Evolutionary conservation across 1,140 invertebrate species (phyloP), one percentile per base, ranked within the genome.

Genomic region (Harlomillsia oculata): DNA sequence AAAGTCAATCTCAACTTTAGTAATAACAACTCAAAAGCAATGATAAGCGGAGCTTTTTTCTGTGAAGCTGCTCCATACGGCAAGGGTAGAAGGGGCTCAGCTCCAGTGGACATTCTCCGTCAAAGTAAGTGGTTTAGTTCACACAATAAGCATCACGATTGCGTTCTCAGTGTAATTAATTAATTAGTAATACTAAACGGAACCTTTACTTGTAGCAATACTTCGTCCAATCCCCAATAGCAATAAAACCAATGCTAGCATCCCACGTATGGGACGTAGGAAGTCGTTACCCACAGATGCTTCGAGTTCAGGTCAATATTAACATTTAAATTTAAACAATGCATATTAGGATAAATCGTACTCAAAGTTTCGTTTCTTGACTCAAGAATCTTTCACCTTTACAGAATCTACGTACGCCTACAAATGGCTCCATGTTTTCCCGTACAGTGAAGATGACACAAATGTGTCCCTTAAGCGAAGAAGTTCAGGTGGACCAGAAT

Each of bases 401-500:
- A 29, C 28, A 58, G 62, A 64, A 43, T 53, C 62, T 37, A 39
- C 44, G 8, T 60, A 53, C 29, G 62, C 62, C 13, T 64, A 60
- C 48, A 64, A 64, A 49, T 61, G 62, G 62, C 54, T 64, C 44
- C 62, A 64, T 39, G 51, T 64, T 11, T 61, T 61, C 46, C 58
- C 54, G 6, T 58, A 58, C 26, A 59, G 49, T 41, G 62, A 60
- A 39, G 56, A 59, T 14, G 50, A 61, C 25, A 44, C 26, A n/a
- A 18, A 45, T 5, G 29, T 56, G 20, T 53, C 53, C 13, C 26
- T 62, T 4, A 62, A 62, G 28, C 25, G 60, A 30, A 18, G 54
- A 32, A 60, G 59, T 46, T 80, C 78, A 36, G 79, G 79, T 3
- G 45, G 45, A 21, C 45, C 45, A 32, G 45, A 63, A n/a, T 76